These are phyloP conservation scores for Stegastes partitus DNA, from an alignment of 2,113 vertebrate species.

Conservation along the genomic window DNA sequence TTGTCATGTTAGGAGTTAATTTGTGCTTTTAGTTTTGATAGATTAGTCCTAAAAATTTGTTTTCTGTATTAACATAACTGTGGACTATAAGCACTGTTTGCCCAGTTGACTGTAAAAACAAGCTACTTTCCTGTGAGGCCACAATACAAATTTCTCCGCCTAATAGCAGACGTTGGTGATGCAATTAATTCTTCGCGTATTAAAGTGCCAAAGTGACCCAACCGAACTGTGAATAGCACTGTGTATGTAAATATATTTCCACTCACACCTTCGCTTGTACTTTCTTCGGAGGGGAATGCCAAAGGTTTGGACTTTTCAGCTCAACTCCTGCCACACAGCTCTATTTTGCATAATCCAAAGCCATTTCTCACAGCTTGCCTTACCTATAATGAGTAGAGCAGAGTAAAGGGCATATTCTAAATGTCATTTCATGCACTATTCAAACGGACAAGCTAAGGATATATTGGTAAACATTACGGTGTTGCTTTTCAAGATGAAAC, in stretches of 20 bases:
- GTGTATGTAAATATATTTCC: conserved; percentile 1
- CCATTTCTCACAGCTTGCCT: conserved; percentile 46
- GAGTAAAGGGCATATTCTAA: conserved; percentile 71
- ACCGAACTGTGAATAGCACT: conserved; percentile 9
- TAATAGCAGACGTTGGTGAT: conserved; percentile 6
- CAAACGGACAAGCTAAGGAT: conserved; percentile 60
- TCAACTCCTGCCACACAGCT: conserved; percentile 28
- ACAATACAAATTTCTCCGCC: conserved; percentile 3
- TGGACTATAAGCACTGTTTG: conserved; percentile 1
- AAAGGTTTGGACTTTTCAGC: conserved; percentile 40
- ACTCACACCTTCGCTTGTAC: neutral
- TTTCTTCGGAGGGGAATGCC: conserved; percentile 6
- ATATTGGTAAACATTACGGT: conserved; percentile 59
- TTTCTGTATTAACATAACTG: neutral
- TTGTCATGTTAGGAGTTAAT: neutral
- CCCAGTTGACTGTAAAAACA: conserved; percentile 2
- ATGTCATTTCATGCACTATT: conserved; percentile 73
- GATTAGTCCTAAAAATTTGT: no score
- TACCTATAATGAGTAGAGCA: conserved; percentile 62
- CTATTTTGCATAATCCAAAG: conserved; percentile 59
- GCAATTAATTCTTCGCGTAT: neutral
- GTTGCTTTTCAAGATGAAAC: conserved; percentile 63
- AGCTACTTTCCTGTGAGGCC: neutral
- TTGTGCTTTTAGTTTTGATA: neutral
- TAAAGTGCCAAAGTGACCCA: neutral